Conservation (phyloP, 37 sponge, comb jelly and placozoan species). For the Aplysina aerophoba region DNA sequence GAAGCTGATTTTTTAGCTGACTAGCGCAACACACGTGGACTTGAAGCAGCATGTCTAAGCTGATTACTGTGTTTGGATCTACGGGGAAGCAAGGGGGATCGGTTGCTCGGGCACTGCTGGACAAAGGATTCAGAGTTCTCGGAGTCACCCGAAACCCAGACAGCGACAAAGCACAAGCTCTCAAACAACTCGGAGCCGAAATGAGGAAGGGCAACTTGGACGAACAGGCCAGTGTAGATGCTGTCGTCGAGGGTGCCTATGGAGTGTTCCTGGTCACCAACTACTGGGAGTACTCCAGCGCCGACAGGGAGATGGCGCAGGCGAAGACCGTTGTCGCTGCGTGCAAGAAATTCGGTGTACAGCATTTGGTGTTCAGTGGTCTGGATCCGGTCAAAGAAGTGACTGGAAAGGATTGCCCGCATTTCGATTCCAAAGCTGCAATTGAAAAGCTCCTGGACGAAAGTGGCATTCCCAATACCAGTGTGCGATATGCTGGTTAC, state of each 20-base stretch:
- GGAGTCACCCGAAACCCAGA: conserved; percentile 76
- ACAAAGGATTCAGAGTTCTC: conserved; percentile 55
- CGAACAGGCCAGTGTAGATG: conserved; percentile 34
- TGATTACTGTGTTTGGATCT: conserved; percentile 74
- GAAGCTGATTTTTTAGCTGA: too few species aligned
- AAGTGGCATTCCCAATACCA: conserved; percentile 66
- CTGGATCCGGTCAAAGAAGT: conserved; percentile 56
- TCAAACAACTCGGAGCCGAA: conserved; percentile 52
- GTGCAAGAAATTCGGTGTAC: conserved; percentile 62
- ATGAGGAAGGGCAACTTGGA: conserved; percentile 50
- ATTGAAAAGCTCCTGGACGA: conserved; percentile 66
- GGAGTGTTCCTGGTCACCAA: conserved; percentile 72
- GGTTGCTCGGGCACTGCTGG: conserved; percentile 57
- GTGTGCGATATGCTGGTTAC: conserved; percentile 54
- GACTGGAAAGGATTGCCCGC: conserved; percentile 48
- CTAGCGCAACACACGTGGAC: too few species aligned
- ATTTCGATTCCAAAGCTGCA: conserved; percentile 67
- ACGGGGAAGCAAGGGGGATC: conserved; percentile 76
- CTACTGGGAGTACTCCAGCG: conserved; percentile 47
- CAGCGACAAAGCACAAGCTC: conserved; percentile 57
- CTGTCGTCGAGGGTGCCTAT: conserved; percentile 50
- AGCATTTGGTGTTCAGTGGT: conserved; percentile 78
- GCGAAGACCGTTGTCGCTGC: conserved; percentile 65
- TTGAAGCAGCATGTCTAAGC: not conserved
- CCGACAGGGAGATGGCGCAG: conserved; percentile 58